These are phyloP conservation scores for Ctenosaura bakeri DNA, from an alignment of 2,797 vertebrate genomes.

Conservation along the genomic window DNA sequence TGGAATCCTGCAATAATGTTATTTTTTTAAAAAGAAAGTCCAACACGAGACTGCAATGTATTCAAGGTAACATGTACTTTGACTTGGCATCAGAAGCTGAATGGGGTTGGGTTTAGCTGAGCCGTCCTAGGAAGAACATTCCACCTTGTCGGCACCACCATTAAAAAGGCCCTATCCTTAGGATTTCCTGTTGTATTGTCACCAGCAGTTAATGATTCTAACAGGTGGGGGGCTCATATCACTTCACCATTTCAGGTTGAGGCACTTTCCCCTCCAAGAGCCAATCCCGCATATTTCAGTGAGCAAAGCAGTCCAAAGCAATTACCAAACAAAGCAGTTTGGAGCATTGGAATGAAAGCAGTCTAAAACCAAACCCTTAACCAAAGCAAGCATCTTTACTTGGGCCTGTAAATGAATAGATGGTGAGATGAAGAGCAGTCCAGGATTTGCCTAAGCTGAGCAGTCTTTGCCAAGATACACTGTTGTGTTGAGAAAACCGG, in stretches of 20 bases:
- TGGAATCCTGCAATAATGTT: too few relatives aligned
- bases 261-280: too few relatives aligned
- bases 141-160: background rate
- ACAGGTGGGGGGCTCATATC: too few relatives aligned
- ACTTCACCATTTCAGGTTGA: too few relatives aligned
- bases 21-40: background rate
- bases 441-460: conserved; percentile 46
- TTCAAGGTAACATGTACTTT: background rate
- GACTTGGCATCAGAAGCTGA: background rate
- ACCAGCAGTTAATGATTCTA: too few relatives aligned
- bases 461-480: conserved; percentile 26
- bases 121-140: background rate
- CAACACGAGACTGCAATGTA: background rate
- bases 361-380: background rate
- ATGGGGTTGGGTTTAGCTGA: background rate
- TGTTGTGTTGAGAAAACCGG: conserved; percentile 45
- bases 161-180: background rate
- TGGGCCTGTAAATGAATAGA: background rate
- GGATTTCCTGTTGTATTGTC: background rate
- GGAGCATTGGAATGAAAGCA: background rate
- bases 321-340: background rate
- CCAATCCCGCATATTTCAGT: background rate
- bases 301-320: background rate
- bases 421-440: background rate
- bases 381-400: background rate